These are phyloP conservation scores for Zelostemma sp. DNA, from an alignment of 1,140 invertebrate genomes.

Conservation along the genomic window DNA sequence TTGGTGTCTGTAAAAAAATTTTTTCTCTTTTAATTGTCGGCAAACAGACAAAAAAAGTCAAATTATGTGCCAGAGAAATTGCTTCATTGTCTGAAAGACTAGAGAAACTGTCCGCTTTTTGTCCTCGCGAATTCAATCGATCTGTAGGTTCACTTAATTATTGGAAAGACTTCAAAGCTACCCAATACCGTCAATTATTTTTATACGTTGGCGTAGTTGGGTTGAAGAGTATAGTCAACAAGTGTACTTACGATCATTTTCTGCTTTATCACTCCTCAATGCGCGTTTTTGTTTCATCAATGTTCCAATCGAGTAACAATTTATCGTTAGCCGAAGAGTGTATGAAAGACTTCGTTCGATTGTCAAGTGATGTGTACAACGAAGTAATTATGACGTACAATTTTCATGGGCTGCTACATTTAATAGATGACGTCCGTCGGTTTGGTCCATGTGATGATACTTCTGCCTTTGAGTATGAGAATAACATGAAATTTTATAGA, in stretches of 20 bases:
- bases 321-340: background rate
- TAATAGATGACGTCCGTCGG: constrained; percentile 11
- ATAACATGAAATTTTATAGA: constrained; percentile 13
- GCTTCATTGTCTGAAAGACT: constrained; percentile 9
- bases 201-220: constrained; percentile 31
- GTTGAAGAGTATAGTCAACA: constrained; percentile 20
- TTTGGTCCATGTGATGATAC: constrained; percentile 10
- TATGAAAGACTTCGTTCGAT: constrained; percentile 3
- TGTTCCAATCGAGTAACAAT: background rate
- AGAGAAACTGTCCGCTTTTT: background rate
- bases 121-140: constrained; percentile 31
- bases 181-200: constrained; percentile 37
- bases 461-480: constrained; percentile 19
- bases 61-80: constrained; percentile 5
- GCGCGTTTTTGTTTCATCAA: too few relatives aligned
- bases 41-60: constrained; percentile 5
- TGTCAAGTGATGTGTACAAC: constrained; percentile 2
- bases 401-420: constrained; percentile 15
- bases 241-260: too few relatives aligned
- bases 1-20: constrained; percentile 32
- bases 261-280: too few relatives aligned
- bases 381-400: constrained; percentile 9
- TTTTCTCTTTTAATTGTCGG: constrained; percentile 7
- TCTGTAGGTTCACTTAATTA: constrained; percentile 7
- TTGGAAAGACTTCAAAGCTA: constrained; percentile 34